Conservation (phyloP, 2,888 invertebrate genomes). For the Athalia circularis region DNA sequence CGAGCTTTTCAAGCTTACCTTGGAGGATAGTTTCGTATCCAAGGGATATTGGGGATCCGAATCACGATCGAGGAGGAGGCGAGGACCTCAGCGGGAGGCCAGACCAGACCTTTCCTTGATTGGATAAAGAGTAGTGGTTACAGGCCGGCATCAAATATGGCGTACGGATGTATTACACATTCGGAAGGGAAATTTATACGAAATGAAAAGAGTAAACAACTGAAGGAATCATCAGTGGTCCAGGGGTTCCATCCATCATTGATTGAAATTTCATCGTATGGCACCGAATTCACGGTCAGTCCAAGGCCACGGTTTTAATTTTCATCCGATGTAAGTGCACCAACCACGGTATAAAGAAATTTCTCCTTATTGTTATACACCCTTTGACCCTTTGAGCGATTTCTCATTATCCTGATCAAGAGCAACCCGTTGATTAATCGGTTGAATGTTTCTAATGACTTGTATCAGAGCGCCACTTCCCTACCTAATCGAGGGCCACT, state of each 20-base stretch:
- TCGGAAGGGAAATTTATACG: constrained; percentile 10
- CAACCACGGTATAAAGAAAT: neutral
- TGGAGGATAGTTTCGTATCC: neutral
- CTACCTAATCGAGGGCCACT: constrained; percentile 47
- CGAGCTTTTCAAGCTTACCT: constrained; percentile 23
- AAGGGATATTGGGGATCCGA: constrained; percentile 30
- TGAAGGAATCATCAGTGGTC: constrained; percentile 12
- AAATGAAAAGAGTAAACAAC: neutral
- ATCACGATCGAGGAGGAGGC: constrained; percentile 32
- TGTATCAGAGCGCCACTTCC: constrained; percentile 41
- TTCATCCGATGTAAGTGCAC: neutral
- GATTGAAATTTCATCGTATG: constrained; percentile 23
- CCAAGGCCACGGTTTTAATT: constrained; percentile 24
- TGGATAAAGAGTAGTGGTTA: constrained; percentile 38
- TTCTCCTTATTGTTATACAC: constrained; percentile 10
- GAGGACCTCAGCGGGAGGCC: constrained; percentile 1
- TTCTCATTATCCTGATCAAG: constrained; percentile 33
- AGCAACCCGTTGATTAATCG: constrained; percentile 36
- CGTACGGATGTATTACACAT: neutral
- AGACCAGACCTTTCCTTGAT: constrained; percentile 27
- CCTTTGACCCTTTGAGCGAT: constrained; percentile 35
- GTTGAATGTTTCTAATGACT: constrained; percentile 38
- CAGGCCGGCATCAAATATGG: neutral
- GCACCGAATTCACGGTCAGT: neutral
- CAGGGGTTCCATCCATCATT: neutral